A percentile compares a stretch with the other conserved stretches of the same genome.
Conservation (phyloP, 1,140 invertebrate species). For the Ruditapes philippinarum region DNA sequence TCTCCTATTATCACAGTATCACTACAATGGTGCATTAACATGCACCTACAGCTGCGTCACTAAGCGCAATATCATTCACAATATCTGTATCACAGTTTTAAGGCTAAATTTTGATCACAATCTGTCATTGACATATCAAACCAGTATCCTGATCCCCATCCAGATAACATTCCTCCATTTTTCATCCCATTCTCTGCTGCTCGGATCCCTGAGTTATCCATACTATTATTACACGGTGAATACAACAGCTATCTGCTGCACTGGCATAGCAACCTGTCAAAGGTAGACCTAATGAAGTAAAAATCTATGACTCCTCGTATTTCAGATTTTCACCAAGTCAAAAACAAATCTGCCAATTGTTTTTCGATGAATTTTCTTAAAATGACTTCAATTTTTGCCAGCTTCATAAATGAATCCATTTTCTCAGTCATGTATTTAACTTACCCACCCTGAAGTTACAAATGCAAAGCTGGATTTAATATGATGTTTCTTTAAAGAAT, state of each 20-base stretch:
- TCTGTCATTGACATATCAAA: background rate
- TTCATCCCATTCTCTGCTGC: background rate
- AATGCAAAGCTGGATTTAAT: too few species aligned
- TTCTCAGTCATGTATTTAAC: too few species aligned
- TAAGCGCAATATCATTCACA: background rate
- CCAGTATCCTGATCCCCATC: background rate
- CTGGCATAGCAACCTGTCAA: conserved; percentile 34
- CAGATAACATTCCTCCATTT: background rate
- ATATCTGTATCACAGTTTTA: conserved; percentile 10
- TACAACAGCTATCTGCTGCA: conserved; percentile 53
- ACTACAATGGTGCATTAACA: conserved; percentile 17
- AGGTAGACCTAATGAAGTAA: background rate
- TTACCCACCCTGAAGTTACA: background rate
- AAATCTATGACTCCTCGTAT: background rate
- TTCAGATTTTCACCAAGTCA: too few species aligned
- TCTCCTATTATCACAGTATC: conserved; percentile 61
- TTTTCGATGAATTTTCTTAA: background rate
- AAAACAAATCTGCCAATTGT: background rate
- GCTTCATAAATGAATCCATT: background rate
- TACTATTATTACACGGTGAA: background rate
- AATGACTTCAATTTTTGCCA: background rate
- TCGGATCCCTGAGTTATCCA: background rate
- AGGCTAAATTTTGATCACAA: background rate
- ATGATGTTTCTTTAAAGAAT: too few species aligned
- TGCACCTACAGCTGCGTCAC: background rate